Conservation (phyloP, 2,888 invertebrate species). For the Drosophila lutescens region DNA sequence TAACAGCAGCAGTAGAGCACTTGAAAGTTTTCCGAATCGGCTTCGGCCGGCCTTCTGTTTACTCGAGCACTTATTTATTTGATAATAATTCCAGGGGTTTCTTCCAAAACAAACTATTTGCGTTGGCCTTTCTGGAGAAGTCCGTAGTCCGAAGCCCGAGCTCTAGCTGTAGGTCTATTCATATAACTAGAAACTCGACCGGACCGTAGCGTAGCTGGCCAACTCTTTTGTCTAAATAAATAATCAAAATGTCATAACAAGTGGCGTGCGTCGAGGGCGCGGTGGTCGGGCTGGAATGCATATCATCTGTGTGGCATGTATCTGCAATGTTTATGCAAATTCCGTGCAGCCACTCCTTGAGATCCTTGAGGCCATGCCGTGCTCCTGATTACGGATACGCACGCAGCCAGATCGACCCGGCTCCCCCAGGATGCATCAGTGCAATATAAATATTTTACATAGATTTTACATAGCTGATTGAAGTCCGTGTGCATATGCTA, state of each 20-base stretch:
- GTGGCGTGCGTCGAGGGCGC: conserved; percentile 35
- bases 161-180: background rate
- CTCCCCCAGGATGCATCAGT: conserved; percentile 63
- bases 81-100: conserved; percentile 65
- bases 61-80: conserved; percentile 71
- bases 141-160: background rate
- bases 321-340: conserved; percentile 72
- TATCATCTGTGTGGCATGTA: conserved; percentile 41
- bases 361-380: conserved; percentile 49
- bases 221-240: conserved; percentile 75
- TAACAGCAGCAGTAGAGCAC: conserved; percentile 3
- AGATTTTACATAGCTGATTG: conserved; percentile 80
- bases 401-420: conserved; percentile 40
- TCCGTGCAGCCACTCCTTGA: conserved; percentile 14
- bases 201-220: conserved; percentile 10
- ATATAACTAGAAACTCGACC: background rate
- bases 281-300: conserved; percentile 8
- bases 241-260: conserved; percentile 79
- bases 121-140: conserved; percentile 25
- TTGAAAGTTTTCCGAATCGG: conserved; percentile 24
- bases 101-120: conserved; percentile 68
- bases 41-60: conserved; percentile 33
- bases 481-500: conserved; percentile 70
- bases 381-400: conserved; percentile 64
- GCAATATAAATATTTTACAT: conserved; percentile 78